Percentiles rank a stretch among this genome's conserved stretches.
phyloP scores from a whole-genome alignment of 1,140 invertebrate genomes.

The Trachymyrmex cornetzi region DNA sequence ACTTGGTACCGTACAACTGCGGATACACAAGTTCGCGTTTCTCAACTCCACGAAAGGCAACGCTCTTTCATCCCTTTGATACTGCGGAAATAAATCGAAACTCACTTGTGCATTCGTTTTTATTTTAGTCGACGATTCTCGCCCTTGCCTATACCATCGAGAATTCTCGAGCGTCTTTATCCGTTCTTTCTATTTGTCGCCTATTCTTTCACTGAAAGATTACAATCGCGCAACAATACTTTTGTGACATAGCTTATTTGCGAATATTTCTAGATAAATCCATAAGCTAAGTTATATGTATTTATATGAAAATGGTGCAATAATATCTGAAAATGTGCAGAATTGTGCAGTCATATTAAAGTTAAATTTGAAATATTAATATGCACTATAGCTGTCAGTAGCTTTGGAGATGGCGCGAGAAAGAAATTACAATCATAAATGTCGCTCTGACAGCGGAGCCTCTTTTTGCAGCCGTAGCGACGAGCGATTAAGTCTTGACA shows the following conservation, averaged over 20 bases:
- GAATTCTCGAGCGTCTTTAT: slow-evolving; percentile 67
- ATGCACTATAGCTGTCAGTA: neutral
- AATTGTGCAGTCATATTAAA: neutral
- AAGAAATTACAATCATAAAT: slow-evolving; percentile 64
- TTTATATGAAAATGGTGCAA: neutral
- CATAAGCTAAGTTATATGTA: neutral
- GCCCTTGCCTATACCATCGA: slow-evolving; percentile 40
- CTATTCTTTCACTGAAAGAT: slow-evolving; percentile 38
- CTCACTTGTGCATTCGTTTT: slow-evolving; percentile 61
- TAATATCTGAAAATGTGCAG: neutral
- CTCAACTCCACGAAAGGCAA: neutral
- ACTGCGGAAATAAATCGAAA: slow-evolving; percentile 65
- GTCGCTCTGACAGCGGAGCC: slow-evolving; percentile 12
- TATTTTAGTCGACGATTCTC: slow-evolving; percentile 70
- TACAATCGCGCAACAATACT: slow-evolving; percentile 61
- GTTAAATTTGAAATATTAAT: neutral
- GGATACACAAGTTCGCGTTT: slow-evolving; percentile 42
- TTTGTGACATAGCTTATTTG: slow-evolving; percentile 15
- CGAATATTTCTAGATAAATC: slow-evolving; percentile 21
- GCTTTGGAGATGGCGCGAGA: neutral
- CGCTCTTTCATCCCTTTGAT: slow-evolving; percentile 61
- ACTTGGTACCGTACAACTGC: slow-evolving; percentile 23
- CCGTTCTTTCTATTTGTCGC: slow-evolving; percentile 47
- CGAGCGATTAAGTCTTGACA: slow-evolving; percentile 58
- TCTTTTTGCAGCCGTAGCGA: slow-evolving; percentile 42